These are phyloP conservation scores for Melitaea athalia DNA, from an alignment of 2,888 invertebrate genomes.

Conservation along the genomic window DNA sequence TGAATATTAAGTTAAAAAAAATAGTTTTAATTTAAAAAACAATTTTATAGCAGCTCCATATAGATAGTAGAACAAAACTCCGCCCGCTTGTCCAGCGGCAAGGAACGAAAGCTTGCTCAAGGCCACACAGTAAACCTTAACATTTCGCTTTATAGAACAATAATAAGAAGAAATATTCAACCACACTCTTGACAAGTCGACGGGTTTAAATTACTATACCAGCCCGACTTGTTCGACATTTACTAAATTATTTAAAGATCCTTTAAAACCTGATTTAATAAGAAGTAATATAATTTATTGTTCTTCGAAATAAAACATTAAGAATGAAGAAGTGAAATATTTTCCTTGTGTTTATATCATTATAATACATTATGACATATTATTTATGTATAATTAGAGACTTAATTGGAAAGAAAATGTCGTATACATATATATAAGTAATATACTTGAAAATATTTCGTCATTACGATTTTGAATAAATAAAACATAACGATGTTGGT, in stretches of 20 bases:
- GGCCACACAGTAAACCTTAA: conserved; percentile 64
- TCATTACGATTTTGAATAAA: too few species aligned
- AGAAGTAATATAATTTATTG: conserved; percentile 3
- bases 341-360: background rate
- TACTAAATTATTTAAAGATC: conserved; percentile 22
- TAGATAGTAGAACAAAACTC: conserved; percentile 44
- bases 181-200: conserved; percentile 45
- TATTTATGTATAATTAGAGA: background rate
- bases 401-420: background rate
- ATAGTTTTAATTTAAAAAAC: background rate
- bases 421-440: background rate
- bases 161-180: conserved; percentile 54
- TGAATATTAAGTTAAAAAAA: too few species aligned
- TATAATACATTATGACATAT: background rate
- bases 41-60: conserved; percentile 48
- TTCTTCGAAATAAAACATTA: background rate
- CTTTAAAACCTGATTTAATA: conserved; percentile 17
- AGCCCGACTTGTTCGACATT: conserved; percentile 34
- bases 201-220: conserved; percentile 32
- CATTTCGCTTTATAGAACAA: conserved; percentile 62
- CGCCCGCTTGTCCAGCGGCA: conserved; percentile 54
- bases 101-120: conserved; percentile 67
- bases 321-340: conserved; percentile 1
- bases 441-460: background rate
- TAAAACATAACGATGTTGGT: background rate